These are phyloP conservation scores for Hydraecia micacea DNA, from an alignment of 2,888 invertebrate genomes.

Conservation along the genomic window DNA sequence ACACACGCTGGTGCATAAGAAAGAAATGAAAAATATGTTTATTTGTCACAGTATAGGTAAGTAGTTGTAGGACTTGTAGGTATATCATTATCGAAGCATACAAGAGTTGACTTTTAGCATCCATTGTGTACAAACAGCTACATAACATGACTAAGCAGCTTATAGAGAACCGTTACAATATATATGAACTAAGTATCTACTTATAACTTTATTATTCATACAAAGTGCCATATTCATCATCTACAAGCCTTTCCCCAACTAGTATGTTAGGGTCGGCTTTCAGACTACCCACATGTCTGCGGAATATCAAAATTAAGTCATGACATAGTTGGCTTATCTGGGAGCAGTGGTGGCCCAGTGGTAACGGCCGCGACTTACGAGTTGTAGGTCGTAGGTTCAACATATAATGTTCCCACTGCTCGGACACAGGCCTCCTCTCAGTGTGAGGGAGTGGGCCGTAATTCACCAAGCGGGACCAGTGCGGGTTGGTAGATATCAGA, in stretches of 20 bases:
- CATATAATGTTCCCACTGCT: no score
- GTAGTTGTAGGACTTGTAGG: background rate
- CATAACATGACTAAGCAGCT: conserved; percentile 21
- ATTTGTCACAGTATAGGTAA: background rate
- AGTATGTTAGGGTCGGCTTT: background rate
- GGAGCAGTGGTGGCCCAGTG: no score
- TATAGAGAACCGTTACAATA: conserved; percentile 8
- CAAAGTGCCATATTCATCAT: background rate
- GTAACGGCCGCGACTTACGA: no score
- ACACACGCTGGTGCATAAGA: background rate
- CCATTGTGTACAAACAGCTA: conserved; percentile 2
- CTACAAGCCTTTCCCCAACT: background rate
- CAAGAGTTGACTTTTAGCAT: conserved; percentile 18
- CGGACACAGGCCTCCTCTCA: no score
- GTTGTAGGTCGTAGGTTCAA: no score
- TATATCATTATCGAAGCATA: conserved; percentile 1
- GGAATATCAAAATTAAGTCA: background rate
- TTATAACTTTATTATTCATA: conserved; percentile 7
- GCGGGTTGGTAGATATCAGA: no score
- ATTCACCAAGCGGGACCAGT: background rate
- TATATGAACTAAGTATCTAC: conserved; percentile 13
- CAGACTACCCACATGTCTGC: background rate
- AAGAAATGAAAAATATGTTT: no score
- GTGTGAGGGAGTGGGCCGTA: no score
- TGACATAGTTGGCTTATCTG: no score